Base-by-base conservation (phyloP, 2,888 invertebrate genomes). In the Pandemis cinnamomeana region DNA sequence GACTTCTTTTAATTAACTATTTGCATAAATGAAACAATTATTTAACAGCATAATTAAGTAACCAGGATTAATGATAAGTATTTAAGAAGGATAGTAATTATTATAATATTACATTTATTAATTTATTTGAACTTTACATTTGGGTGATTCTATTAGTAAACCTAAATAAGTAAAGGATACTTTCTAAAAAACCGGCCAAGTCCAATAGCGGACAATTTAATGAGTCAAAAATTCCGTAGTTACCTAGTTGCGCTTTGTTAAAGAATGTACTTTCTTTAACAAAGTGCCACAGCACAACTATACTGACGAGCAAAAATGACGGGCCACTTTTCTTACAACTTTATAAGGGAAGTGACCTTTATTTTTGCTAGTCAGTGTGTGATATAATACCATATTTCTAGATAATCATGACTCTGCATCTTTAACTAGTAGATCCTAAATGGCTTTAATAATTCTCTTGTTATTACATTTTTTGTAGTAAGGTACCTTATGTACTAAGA, bases 91-190 rank as follows among this genome's bases (percentile, higher is more conserved):
- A 7, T 48, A 48, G 11, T 48, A 48, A 48, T 48, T 48, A 48
- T 48, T 48, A 13, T 5, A 10, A 10, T 48, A 48, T 36, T 36
- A 4, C 2, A 36, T 36, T 36, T 36, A 36, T 36, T 55, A 55
- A 55, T 55, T n/a, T 55, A 55, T 55, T 55, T 55, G 55, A 55
- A 55, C 55, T 55, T 55, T 20, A 55, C 55, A 55, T 53, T 53
- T 15, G 15, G 15, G 53, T 53, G 15, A 6, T 15, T n/a, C 7
- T n/a, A n/a, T n/a, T n/a, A 53, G 0, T 15, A 6, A 5, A n/a
- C n/a, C n/a, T 48, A 48, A 10, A n/a, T 53, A 53, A 53, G 7
- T 53, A 53, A 53, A 53, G 5, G 11, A n/a, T 5, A 44, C 5
- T n/a, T 51, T 5, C 5, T 13, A 51, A 51, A 51, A 51, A 51